phyloP scores from a whole-genome alignment of 2,797 vertebrate genomes.

The Lepus oiostolus region DNA sequence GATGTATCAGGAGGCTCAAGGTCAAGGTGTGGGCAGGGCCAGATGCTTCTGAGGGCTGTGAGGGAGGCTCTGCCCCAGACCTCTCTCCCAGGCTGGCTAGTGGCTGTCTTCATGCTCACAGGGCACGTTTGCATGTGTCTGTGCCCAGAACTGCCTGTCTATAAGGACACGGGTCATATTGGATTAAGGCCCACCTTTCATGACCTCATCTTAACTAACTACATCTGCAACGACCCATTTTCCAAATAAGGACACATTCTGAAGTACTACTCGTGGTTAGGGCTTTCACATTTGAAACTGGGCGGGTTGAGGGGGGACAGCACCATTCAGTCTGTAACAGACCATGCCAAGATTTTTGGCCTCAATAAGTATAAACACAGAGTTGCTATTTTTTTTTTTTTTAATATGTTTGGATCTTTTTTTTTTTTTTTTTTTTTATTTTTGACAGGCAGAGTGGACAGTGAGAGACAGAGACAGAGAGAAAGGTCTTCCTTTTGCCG shows the following conservation, averaged over 20 bases:
- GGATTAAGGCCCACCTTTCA: not conserved
- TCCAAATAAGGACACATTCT: conserved; percentile 46
- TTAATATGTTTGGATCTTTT: too few relatives aligned
- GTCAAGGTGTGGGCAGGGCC: not conserved
- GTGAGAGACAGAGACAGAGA: too few relatives aligned
- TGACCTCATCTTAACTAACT: conserved; percentile 59
- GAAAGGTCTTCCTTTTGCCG: too few relatives aligned
- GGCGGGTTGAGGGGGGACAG: not conserved
- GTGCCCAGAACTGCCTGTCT: not conserved
- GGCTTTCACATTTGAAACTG: not conserved
- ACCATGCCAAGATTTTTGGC: not conserved
- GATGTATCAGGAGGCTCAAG: not conserved
- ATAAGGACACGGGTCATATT: not conserved
- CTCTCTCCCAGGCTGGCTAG: not conserved
- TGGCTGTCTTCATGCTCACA: not conserved
- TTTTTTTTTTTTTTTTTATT: too few relatives aligned
- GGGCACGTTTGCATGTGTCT: not conserved
- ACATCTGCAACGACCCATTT: not conserved
- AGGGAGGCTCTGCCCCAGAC: not conserved
- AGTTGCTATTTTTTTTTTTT: too few relatives aligned
- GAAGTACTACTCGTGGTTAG: not conserved
- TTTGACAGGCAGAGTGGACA: too few relatives aligned
- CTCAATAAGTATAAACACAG: conserved; percentile 31
- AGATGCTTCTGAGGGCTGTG: not conserved
- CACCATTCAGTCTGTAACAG: conserved; percentile 5